Conservation (phyloP, 2,113 vertebrate genomes). For the Danio rerio region DNA sequence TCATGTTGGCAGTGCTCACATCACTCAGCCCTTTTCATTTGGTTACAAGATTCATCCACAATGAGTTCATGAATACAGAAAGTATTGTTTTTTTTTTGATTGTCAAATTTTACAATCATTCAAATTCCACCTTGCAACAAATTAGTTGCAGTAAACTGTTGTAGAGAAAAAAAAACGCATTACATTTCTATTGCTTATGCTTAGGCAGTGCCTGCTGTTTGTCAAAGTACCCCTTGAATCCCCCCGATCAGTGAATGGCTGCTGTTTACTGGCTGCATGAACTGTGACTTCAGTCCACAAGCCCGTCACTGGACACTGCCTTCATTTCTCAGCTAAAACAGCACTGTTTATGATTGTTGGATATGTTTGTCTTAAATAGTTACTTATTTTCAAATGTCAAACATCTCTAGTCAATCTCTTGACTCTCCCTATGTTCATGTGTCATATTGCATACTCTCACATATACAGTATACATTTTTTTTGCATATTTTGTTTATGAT, state of each 20-base stretch:
- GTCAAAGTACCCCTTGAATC: constrained; percentile 69
- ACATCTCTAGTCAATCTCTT: too few species aligned
- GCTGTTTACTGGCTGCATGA: constrained; percentile 70
- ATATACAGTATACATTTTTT: too few species aligned
- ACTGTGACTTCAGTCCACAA: constrained; percentile 53
- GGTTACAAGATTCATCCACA: not conserved
- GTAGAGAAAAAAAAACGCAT: not conserved
- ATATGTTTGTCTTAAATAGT: not conserved
- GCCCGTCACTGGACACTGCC: constrained; percentile 54
- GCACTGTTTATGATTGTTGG: not conserved
- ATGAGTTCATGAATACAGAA: not conserved
- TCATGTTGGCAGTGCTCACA: constrained; percentile 3
- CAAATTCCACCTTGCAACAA: not conserved
- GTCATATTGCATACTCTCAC: too few species aligned
- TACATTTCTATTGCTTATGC: not conserved
- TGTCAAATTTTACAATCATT: not conserved
- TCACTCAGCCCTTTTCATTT: not conserved
- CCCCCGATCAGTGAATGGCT: constrained; percentile 52
- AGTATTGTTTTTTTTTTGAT: not conserved
- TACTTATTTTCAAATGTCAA: too few species aligned
- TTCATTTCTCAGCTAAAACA: constrained; percentile 20
- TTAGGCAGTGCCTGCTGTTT: constrained; percentile 58
- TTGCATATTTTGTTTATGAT: too few species aligned
- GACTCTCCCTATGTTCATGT: too few species aligned
- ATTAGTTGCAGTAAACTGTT: not conserved